These are phyloP conservation scores for Petrolisthes manimaculis DNA, from an alignment of 2,888 invertebrate species.

Conservation along the genomic window DNA sequence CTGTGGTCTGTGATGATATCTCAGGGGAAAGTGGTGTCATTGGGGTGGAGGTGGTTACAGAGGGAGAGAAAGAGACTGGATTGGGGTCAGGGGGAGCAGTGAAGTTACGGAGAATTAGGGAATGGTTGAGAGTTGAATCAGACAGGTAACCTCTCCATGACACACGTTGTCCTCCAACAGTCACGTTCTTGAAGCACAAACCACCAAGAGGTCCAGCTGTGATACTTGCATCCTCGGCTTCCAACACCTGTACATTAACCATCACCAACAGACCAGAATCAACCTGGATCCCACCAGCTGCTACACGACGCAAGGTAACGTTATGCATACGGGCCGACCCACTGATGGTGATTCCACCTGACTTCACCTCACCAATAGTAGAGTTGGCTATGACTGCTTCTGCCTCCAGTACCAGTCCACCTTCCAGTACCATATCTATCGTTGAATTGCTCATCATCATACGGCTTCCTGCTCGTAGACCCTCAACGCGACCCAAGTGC, in stretches of 20 bases:
- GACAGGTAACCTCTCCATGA: constrained; percentile 43
- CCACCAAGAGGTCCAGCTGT: constrained; percentile 31
- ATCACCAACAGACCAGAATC: constrained; percentile 30
- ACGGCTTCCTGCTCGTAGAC: constrained; percentile 35
- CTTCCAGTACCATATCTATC: constrained; percentile 11
- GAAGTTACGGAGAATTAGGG: constrained; percentile 35
- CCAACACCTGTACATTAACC: constrained; percentile 32
- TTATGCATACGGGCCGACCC: constrained; percentile 32
- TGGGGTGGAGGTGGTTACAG: neutral
- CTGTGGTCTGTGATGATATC: neutral
- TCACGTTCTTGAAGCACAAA: constrained; percentile 46
- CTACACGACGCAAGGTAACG: constrained; percentile 32
- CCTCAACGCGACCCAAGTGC: constrained; percentile 25
- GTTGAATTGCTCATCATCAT: constrained; percentile 44
- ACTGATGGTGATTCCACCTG: constrained; percentile 34
- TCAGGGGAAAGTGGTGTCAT: neutral
- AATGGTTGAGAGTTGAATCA: neutral
- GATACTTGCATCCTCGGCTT: constrained; percentile 33
- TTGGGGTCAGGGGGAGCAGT: neutral
- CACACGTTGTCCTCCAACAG: constrained; percentile 42
- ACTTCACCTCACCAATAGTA: constrained; percentile 25
- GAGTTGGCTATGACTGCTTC: constrained; percentile 37
- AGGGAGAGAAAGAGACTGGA: neutral
- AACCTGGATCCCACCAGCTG: constrained; percentile 38
- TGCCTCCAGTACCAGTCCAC: constrained; percentile 31